Base-by-base conservation (phyloP, 1,140 invertebrate species). In the Limonius californicus region DNA sequence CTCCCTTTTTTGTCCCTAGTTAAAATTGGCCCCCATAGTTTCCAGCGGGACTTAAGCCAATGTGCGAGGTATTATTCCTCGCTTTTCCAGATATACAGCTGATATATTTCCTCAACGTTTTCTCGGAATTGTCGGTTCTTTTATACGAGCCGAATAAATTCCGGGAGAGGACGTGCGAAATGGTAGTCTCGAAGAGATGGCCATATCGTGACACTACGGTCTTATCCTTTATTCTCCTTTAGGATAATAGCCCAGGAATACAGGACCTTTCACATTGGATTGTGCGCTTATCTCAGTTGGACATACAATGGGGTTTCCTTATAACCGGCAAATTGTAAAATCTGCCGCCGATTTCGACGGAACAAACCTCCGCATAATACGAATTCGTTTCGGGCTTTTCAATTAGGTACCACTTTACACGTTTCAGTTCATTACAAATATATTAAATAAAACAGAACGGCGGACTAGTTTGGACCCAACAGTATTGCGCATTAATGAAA, bases 71-170 rank as follows among this genome's bases (percentile, higher is more conserved):
- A 62, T 62, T 62, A 57, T 62, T 57, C 61, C 45, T 57, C 45
- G 54, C 42, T 57, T 62, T 62, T 32, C 35, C 61, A 57, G 54
- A 62, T 62, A 62, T 62, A 62, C 39, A 47, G 35, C 61, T 62
- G 61, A 62, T 62, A 62, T 62, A 62, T 62, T 62, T 62, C 47
- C 54, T 62, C 50, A 45, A 54, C 61, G 55, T 62, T 62, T 62
- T 30, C 55, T 61, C 16, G 61, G 61, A 62, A 62, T 53, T 62
- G 54, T 62, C 61, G 54, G 45, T 57, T 62, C 61, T 62, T 62
- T 62, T 62, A 62, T 62, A 54, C 61, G 61, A 57, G 20, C 35
- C 47, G 19, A 57, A 62, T 62, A 62, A 62, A 62, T 62, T 57
- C 55, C 45, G 55, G 27, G 55, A 58, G 43, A 62, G 43, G 61